Evolutionary conservation across 2,797 vertebrate genomes (phyloP).

Genomic region (Gila robusta): DNA sequence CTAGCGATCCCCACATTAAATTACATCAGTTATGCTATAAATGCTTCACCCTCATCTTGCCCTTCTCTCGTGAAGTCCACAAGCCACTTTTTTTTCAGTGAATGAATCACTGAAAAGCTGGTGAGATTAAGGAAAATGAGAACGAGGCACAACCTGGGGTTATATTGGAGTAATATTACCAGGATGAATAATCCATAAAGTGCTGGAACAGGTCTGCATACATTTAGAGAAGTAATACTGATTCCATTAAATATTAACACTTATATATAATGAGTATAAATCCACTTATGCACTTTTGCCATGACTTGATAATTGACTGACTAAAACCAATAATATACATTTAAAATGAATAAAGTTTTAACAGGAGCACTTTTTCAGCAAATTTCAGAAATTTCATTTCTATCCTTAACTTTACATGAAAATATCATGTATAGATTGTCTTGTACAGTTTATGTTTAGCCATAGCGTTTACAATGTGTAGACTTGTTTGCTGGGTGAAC

Average conservation of each 20-base stretch:
- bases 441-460: background rate
- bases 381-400: background rate
- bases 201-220: conserved; percentile 49
- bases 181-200: conserved; percentile 52
- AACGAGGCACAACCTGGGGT: conserved; percentile 40
- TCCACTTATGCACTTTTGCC: conserved; percentile 42
- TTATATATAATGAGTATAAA: conserved; percentile 38
- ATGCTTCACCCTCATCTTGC: background rate
- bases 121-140: conserved; percentile 43
- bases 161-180: conserved; percentile 45
- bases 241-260: conserved; percentile 52
- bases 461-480: background rate
- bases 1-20: background rate
- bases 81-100: background rate
- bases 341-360: background rate
- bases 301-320: conserved; percentile 34
- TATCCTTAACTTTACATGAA: background rate
- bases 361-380: background rate
- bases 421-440: background rate
- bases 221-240: conserved; percentile 49
- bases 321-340: conserved; percentile 11
- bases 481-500: background rate
- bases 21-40: background rate
- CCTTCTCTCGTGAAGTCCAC: background rate
- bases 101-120: conserved; percentile 12